Conservation (phyloP, 2,888 invertebrate genomes). For the Caenorhabditis becei region DNA sequence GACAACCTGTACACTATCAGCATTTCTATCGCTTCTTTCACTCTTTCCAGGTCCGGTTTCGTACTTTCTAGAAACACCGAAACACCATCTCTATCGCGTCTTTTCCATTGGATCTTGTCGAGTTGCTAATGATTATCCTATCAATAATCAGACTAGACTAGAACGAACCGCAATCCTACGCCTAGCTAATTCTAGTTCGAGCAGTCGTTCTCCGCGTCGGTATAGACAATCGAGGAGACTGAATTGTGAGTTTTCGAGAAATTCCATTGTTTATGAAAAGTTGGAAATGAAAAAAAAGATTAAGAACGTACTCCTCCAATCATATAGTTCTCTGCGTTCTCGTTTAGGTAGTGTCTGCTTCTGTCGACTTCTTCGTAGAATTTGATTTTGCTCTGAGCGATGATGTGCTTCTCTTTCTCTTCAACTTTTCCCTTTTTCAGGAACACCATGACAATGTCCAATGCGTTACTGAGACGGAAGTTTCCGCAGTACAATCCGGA, state of each 20-base stretch:
- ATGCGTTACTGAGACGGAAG: conserved; percentile 12
- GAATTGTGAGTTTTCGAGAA: not conserved
- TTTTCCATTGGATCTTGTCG: conserved; percentile 16
- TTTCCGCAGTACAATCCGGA: conserved; percentile 42
- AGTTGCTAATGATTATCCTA: not conserved
- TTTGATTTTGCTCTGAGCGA: conserved; percentile 5
- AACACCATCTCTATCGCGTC: conserved; percentile 6
- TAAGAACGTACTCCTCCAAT: not conserved
- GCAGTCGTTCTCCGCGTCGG: not conserved
- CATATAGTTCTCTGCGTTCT: not conserved
- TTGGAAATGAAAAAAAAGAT: conserved; percentile 4
- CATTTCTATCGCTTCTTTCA: conserved; percentile 10
- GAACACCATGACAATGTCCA: conserved; percentile 20
- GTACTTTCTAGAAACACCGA: not conserved
- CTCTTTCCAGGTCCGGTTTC: not conserved
- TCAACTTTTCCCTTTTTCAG: not conserved
- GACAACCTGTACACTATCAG: not conserved
- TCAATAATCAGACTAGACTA: not conserved
- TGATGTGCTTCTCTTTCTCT: conserved; percentile 36
- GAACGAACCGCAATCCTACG: not conserved
- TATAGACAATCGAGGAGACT: not conserved
- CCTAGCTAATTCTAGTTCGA: not conserved
- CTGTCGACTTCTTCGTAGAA: conserved; percentile 28
- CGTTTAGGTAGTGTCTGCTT: conserved; percentile 16
- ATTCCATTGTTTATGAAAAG: not conserved